These are phyloP conservation scores for Myiotriccus ornatus DNA, from an alignment of 2,797 vertebrate genomes.

Conservation along the genomic window DNA sequence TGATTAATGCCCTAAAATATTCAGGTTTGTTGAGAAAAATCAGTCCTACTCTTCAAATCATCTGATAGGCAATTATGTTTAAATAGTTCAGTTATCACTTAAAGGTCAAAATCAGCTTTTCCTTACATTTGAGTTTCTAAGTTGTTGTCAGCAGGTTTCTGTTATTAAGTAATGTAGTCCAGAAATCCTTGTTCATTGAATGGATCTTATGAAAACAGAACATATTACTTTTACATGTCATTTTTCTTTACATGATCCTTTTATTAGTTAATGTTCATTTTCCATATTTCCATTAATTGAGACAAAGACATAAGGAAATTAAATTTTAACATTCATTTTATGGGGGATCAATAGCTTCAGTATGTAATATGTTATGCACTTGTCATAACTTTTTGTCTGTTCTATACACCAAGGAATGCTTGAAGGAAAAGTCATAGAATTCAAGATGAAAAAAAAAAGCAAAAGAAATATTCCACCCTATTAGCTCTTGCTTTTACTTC, in stretches of 20 bases:
- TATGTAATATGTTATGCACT: neutral
- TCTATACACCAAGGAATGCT: neutral
- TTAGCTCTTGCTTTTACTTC: neutral
- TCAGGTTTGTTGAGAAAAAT: constrained; percentile 27
- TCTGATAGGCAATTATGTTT: constrained; percentile 29
- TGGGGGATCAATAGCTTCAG: neutral
- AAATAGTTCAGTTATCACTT: constrained; percentile 40
- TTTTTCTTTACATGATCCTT: neutral
- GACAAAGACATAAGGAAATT: neutral
- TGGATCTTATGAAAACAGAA: neutral
- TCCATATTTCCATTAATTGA: neutral
- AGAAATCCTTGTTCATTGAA: neutral
- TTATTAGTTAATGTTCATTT: neutral
- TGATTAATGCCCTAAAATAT: constrained; percentile 45
- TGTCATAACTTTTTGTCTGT: neutral
- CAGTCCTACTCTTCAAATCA: constrained; percentile 10
- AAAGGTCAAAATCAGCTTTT: constrained; percentile 35
- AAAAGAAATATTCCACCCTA: neutral
- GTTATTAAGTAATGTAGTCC: neutral
- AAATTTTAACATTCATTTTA: neutral
- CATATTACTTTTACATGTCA: neutral
- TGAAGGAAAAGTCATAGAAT: neutral
- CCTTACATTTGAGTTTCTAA: neutral
- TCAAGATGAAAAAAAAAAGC: neutral
- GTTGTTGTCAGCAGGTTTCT: constrained; percentile 6